Evolutionary conservation across 2,888 invertebrate species (phyloP).

Genomic region (Oligia fasciuncula): DNA sequence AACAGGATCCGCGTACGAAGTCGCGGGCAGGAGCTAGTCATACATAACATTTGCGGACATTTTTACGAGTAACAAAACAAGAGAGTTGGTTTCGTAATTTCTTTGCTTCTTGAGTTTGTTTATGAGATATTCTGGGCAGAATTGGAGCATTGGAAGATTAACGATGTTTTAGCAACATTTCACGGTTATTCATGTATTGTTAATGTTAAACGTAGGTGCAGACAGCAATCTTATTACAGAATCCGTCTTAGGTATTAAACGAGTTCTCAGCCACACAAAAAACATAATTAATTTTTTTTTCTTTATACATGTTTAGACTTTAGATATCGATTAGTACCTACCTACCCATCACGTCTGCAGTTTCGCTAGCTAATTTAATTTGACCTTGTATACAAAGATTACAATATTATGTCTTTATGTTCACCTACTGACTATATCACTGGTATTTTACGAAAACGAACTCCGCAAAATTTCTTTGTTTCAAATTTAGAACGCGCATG

Average conservation of each 20-base stretch:
- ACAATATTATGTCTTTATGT: neutral
- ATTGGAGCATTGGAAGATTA: slow-evolving; percentile 21
- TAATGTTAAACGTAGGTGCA: neutral
- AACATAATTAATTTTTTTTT: no score
- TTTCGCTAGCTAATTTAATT: no score
- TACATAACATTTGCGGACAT: slow-evolving; percentile 21
- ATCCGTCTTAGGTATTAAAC: no score
- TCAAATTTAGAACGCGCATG: slow-evolving; percentile 63
- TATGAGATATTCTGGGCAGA: neutral
- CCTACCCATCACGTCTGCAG: no score
- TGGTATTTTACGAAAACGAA: slow-evolving; percentile 10
- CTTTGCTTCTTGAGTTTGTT: slow-evolving; percentile 8
- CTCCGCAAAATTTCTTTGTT: slow-evolving; percentile 62
- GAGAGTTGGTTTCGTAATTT: slow-evolving; percentile 10
- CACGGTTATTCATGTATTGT: neutral
- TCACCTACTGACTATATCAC: slow-evolving; percentile 14
- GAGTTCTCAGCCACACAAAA: no score
- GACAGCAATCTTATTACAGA: neutral
- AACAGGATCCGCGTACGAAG: no score
- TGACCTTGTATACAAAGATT: no score
- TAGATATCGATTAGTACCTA: no score
- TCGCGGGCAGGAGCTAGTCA: no score
- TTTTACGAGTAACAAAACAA: slow-evolving; percentile 31
- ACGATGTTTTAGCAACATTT: neutral
- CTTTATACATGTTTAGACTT: no score